Conservation (phyloP, 35 echinoderm and acorn worm genomes). For the Chiridota heheva region DNA sequence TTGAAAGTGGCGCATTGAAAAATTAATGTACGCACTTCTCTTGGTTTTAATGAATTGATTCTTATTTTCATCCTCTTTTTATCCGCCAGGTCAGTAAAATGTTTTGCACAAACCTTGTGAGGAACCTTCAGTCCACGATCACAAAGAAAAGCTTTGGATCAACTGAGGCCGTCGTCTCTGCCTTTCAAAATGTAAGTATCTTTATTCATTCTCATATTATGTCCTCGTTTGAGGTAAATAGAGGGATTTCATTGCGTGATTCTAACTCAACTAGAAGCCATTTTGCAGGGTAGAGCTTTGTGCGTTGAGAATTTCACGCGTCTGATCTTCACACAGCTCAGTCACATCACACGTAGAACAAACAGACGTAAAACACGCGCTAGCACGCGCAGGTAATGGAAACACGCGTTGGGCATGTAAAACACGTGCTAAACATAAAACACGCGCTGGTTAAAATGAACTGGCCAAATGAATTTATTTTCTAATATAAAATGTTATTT, state of each 20-base stretch:
- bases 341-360: not conserved
- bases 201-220: not conserved
- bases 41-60: too few species aligned
- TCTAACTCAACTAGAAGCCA: too few species aligned
- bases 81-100: constrained; percentile 42
- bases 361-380: not conserved
- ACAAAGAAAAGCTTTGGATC: constrained; percentile 27
- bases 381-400: too few species aligned
- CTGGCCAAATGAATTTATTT: too few species aligned
- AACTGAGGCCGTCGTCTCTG: constrained; percentile 12
- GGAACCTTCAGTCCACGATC: constrained; percentile 9
- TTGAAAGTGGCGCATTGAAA: too few species aligned
- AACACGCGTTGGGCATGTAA: too few species aligned
- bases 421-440: too few species aligned
- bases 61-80: too few species aligned
- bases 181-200: constrained; percentile 31
- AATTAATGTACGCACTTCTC: too few species aligned
- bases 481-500: too few species aligned
- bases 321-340: not conserved
- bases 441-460: too few species aligned
- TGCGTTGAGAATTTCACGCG: not conserved
- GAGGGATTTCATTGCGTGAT: not conserved
- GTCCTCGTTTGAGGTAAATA: not conserved
- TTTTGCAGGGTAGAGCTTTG: too few species aligned
- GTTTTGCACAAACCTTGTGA: constrained; percentile 27